These are phyloP conservation scores for Nothoprocta perdicaria DNA, from an alignment of 2,113 vertebrate species.

Conservation along the genomic window DNA sequence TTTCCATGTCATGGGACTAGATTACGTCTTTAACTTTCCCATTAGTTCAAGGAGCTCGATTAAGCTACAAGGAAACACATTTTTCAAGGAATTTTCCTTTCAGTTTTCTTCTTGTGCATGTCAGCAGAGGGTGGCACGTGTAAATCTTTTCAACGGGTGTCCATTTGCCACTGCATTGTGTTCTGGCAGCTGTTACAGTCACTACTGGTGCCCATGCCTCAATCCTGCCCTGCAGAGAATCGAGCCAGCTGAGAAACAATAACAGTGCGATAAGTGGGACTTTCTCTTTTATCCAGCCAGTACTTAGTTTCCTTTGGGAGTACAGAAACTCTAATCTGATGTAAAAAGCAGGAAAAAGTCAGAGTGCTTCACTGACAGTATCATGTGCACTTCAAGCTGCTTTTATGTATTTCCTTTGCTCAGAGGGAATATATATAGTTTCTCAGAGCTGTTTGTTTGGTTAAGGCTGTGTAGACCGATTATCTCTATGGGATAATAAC, in stretches of 20 bases:
- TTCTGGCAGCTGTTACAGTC: not conserved
- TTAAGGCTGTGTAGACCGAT: not conserved
- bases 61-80: not conserved
- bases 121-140: not conserved
- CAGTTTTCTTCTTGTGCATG: not conserved
- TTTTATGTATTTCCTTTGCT: conserved; percentile 4
- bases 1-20: not conserved
- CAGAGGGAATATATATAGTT: conserved; percentile 46
- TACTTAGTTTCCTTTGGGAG: conserved; percentile 1
- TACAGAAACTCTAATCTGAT: conserved; percentile 53
- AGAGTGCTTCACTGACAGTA: not conserved
- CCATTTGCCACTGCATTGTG: not conserved
- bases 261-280: not conserved
- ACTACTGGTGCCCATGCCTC: not conserved
- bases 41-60: not conserved
- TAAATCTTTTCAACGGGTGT: not conserved
- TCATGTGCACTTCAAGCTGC: not conserved
- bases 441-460: conserved; percentile 69
- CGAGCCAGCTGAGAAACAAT: not conserved
- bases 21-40: not conserved
- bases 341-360: conserved; percentile 23
- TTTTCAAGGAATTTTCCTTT: not conserved
- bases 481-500: conserved; percentile 58
- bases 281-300: conserved; percentile 5
- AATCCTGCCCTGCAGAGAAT: not conserved